These are phyloP conservation scores for Tyrophagus putrescentiae DNA, from an alignment of 1,140 invertebrate genomes.

Conservation along the genomic window DNA sequence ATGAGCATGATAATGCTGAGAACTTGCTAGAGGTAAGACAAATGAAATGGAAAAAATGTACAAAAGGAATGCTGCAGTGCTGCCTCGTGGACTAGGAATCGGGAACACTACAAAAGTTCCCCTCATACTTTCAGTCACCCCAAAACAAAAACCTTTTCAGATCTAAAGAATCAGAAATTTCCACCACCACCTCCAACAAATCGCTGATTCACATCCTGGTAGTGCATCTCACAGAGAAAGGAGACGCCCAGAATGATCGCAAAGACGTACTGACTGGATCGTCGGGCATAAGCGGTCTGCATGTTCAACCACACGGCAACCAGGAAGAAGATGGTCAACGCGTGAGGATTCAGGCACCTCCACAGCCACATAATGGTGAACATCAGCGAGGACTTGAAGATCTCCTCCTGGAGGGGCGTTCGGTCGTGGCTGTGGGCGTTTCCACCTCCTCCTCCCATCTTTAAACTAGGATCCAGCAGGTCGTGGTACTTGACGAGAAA, in stretches of 20 bases:
- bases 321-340: neutral
- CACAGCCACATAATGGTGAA: constrained; percentile 17
- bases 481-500: constrained; percentile 61
- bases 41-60: too few species aligned
- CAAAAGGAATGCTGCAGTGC: too few species aligned
- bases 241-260: neutral
- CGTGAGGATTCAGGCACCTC: constrained; percentile 11
- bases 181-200: too few species aligned
- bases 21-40: too few species aligned
- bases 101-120: too few species aligned
- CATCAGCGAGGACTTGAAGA: constrained; percentile 11
- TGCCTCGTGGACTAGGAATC: too few species aligned
- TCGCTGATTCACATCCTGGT: constrained; percentile 7
- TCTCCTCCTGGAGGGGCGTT: constrained; percentile 5
- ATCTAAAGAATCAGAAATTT: too few species aligned
- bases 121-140: too few species aligned
- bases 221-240: constrained; percentile 10
- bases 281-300: neutral
- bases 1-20: too few species aligned
- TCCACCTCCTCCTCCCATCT: too few species aligned
- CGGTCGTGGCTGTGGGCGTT: neutral
- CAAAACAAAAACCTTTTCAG: too few species aligned
- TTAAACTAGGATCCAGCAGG: constrained; percentile 44
- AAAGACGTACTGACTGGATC: neutral
- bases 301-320: constrained; percentile 6